Percentiles rank a stretch among this genome's conserved stretches.
Evolutionary conservation across 2,113 vertebrate species (phyloP).

Genomic region (Thinocorus orbignyianus): DNA sequence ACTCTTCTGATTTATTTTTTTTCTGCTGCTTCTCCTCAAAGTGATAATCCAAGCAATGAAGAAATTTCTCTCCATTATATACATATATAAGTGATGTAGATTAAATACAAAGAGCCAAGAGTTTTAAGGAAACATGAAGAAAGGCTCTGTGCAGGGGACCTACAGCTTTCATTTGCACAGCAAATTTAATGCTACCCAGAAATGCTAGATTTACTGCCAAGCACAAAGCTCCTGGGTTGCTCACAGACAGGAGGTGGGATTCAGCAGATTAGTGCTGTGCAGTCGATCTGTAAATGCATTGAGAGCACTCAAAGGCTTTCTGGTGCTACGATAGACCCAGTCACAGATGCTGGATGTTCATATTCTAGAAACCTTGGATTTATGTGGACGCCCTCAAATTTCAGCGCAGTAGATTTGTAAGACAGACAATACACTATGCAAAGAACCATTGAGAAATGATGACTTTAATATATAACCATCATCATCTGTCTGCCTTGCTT

Average conservation of each 20-base stretch:
- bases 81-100: not conserved
- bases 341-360: not conserved
- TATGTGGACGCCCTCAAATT: not conserved
- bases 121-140: not conserved
- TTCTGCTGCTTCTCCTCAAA: not conserved
- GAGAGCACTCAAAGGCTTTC: not conserved
- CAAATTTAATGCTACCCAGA: not conserved
- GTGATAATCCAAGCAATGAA: not conserved
- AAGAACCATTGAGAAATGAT: not conserved
- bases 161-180: not conserved
- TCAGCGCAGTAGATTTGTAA: not conserved
- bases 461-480: not conserved
- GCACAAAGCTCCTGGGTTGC: not conserved
- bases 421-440: not conserved
- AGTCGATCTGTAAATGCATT: rapidly evolving
- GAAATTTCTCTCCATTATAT: not conserved
- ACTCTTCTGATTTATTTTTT: not conserved
- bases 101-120: not conserved
- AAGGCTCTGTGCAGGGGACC: not conserved
- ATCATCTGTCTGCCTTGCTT: not conserved
- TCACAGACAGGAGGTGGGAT: not conserved
- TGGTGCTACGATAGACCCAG: not conserved
- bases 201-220: not conserved
- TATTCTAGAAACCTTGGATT: not conserved
- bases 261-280: not conserved